Evolutionary conservation across 2,888 invertebrate genomes (phyloP), one percentile per base, ranked within the genome.

Genomic region (Uloborus plumipes): DNA sequence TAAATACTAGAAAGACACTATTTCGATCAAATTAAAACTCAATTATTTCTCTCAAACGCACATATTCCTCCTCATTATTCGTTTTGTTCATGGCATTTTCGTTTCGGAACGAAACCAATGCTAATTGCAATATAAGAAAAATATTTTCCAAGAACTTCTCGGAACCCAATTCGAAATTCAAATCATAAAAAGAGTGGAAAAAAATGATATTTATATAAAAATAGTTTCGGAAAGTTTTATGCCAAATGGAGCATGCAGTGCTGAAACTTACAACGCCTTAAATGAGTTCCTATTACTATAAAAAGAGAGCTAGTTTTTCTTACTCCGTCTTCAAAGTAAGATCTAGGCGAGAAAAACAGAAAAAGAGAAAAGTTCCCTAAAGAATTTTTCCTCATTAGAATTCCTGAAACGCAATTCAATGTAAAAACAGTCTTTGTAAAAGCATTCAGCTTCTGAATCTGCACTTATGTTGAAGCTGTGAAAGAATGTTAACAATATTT

Each of bases 381-480:
- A 31, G 80, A 81, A 81, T 81, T 74, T 70, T 55, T 53, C 64
- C 64, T 74, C 80, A 81, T 81, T 81, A 75, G 70, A 81, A 81
- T 81, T 74, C 80, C 80, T 81, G 31, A 69, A 81, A 81, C 65
- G 69, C 80, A 70, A 58, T 81, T 81, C 69, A 58, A 74, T 70
- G 62, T 74, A 71, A 71, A 80, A 80, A 81, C 62, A 65, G 70
- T 51, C 80, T 81, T 81, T 81, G 74, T 81, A 74, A 81, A 81
- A 74, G 73, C 74, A 80, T 73, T 80, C 73, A 39, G 69, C 66
- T 74, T 74, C 50, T 80, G 80, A 74, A 65, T 70, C 51, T 64
- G 49, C 49, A 70, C 55, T 58, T 50, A 67, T 51, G 39, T 61
- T 31, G 50, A 62, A 16, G 50, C 73, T 47, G 20, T 65, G 58